phyloP scores from a whole-genome alignment of 2,113 vertebrate genomes.

The Ageneiosus marmoratus region DNA sequence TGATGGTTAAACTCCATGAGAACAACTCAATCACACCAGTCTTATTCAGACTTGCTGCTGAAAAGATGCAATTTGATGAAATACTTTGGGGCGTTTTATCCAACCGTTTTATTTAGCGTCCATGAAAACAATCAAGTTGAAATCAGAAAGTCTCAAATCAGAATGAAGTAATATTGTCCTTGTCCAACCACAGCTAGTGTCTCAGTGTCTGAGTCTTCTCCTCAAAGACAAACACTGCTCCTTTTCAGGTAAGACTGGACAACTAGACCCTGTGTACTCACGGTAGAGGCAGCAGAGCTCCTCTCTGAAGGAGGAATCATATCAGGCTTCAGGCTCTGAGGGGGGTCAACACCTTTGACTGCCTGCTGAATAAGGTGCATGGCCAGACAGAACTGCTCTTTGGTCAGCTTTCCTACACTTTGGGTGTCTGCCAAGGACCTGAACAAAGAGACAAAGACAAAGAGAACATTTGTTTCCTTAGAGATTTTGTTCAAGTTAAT shows the following conservation, averaged over 20 bases:
- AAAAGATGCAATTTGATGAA: no score
- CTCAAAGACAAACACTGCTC: background rate
- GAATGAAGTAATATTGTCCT: no score
- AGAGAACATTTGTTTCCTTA: no score
- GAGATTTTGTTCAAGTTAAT: no score
- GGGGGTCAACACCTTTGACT: constrained; percentile 90
- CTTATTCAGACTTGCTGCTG: no score
- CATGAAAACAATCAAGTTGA: no score
- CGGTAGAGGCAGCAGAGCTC: constrained; percentile 65
- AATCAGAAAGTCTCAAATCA: no score
- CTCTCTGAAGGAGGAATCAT: constrained; percentile 95
- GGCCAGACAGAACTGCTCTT: constrained; percentile 94
- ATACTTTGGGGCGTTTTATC: no score
- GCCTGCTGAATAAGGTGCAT: constrained; percentile 96
- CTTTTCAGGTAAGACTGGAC: background rate
- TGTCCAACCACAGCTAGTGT: no score
- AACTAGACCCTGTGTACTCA: constrained; percentile 73
- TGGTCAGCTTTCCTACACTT: constrained; percentile 86
- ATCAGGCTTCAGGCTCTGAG: constrained; percentile 83
- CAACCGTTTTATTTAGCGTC: no score
- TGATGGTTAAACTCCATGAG: no score
- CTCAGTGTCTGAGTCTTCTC: background rate
- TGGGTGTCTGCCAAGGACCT: constrained; percentile 95
- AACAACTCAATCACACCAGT: no score
- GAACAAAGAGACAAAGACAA: constrained; percentile 15